These are phyloP conservation scores for Caenorhabditis brenneri DNA, from an alignment of 1,140 invertebrate species.

Conservation along the genomic window DNA sequence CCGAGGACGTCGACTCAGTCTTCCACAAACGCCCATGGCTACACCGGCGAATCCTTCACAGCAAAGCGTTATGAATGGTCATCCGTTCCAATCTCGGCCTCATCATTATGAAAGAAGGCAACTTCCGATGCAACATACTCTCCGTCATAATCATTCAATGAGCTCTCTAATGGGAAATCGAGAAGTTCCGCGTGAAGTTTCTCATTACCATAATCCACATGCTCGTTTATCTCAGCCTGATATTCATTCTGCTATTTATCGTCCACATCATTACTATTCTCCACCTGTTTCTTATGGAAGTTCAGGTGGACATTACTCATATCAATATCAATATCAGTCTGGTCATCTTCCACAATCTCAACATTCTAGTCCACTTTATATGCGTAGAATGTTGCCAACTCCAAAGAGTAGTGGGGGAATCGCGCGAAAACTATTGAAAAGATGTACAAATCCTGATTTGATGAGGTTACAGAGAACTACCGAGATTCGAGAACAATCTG, in stretches of 20 bases:
- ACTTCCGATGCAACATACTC: slow-evolving; percentile 31
- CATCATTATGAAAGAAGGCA: slow-evolving; percentile 13
- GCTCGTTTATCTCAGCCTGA: slow-evolving; percentile 47
- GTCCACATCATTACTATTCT: slow-evolving; percentile 21
- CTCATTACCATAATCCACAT: slow-evolving; percentile 25
- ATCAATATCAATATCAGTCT: background rate
- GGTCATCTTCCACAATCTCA: background rate
- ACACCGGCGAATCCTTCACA: background rate
- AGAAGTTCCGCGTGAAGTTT: background rate
- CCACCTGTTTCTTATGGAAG: background rate
- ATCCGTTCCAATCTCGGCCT: slow-evolving; percentile 11
- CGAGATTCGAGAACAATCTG: slow-evolving; percentile 18
- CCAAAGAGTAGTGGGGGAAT: slow-evolving; percentile 47
- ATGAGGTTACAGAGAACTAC: slow-evolving; percentile 37
- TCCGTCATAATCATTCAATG: slow-evolving; percentile 30
- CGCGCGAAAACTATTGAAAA: slow-evolving; percentile 24
- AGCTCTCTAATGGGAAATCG: background rate
- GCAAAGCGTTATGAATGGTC: background rate
- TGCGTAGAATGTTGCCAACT: slow-evolving; percentile 16
- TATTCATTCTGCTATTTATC: slow-evolving; percentile 23
- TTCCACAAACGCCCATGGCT: slow-evolving; percentile 22
- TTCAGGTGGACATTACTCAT: background rate
- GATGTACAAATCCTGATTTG: slow-evolving; percentile 35
- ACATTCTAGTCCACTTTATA: slow-evolving; percentile 10
- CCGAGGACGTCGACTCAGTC: slow-evolving; percentile 10